Evolutionary conservation across 1,140 invertebrate species (phyloP).

Genomic region (Oncopeltus fasciatus): DNA sequence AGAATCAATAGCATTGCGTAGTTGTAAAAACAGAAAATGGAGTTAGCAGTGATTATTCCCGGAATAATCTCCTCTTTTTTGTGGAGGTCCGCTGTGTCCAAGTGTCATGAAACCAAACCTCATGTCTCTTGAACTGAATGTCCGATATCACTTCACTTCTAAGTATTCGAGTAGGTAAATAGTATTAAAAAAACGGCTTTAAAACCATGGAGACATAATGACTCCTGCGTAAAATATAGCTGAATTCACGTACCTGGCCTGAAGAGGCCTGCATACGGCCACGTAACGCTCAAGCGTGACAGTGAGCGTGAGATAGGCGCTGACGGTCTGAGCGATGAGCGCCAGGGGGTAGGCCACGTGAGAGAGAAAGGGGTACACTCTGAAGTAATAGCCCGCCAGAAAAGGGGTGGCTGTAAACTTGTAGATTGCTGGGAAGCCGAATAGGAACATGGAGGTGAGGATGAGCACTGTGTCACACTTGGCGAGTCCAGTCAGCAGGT

Average conservation of each 20-base stretch:
- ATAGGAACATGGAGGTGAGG: conserved; percentile 70
- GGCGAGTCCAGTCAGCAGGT: conserved; percentile 76
- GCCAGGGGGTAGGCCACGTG: conserved; percentile 74
- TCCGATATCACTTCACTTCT: too few relatives aligned
- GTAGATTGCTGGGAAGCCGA: conserved; percentile 70
- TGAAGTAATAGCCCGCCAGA: conserved; percentile 62
- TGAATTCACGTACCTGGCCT: conserved; percentile 44
- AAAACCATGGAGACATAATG: too few relatives aligned
- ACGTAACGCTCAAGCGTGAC: conserved; percentile 92
- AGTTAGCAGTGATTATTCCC: too few relatives aligned
- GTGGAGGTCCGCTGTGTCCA: too few relatives aligned
- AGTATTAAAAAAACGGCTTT: too few relatives aligned
- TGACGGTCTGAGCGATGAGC: conserved; percentile 77
- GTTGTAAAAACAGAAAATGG: too few relatives aligned
- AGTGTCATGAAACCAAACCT: too few relatives aligned
- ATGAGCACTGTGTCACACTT: conserved; percentile 81
- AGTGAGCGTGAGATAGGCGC: conserved; percentile 86
- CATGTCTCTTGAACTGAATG: too few relatives aligned
- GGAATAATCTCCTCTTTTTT: too few relatives aligned
- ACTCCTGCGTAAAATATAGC: too few relatives aligned
- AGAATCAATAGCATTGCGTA: too few relatives aligned
- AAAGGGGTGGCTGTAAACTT: conserved; percentile 59
- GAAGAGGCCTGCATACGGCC: conserved; percentile 86
- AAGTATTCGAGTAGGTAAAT: too few relatives aligned
- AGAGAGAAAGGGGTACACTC: conserved; percentile 65